Conservation (phyloP, 2,113 vertebrate species). For the human (Homo sapiens) region GRCh38 chr7:83382001-83382500, state of each 20-base stretch:
- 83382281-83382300: background rate
- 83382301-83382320: background rate
- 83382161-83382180: background rate
- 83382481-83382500: background rate
- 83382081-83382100: background rate
- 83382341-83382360: background rate
- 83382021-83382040: background rate
- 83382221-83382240: background rate
- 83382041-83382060: background rate
- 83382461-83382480: background rate
- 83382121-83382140: background rate
- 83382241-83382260: background rate
- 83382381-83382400: background rate
- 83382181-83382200: background rate
- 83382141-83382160: constrained; percentile 27
- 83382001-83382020: background rate
- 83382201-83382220: background rate
- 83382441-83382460: background rate
- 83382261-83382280: background rate
- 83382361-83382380: background rate
- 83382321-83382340: background rate
- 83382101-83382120: background rate
- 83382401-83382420: background rate
- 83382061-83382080: background rate
- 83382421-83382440: background rate